These are phyloP conservation scores for Homarus gammarus DNA, from an alignment of 2,888 invertebrate species.

Conservation along the genomic window DNA sequence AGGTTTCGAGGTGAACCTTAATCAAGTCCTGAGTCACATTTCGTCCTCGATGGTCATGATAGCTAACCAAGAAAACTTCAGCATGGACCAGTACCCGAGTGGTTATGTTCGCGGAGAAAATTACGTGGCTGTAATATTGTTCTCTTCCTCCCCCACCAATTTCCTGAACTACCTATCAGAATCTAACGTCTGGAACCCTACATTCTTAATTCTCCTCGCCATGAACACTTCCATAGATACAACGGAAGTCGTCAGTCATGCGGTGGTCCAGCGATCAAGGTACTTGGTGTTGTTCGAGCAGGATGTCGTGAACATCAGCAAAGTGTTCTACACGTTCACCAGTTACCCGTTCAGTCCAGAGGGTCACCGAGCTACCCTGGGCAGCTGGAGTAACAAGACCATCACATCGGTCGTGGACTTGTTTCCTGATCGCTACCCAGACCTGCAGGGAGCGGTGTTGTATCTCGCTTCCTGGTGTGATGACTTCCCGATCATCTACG, in stretches of 20 bases:
- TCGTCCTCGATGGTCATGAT: neutral
- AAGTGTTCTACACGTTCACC: conserved; percentile 7
- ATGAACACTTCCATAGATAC: neutral
- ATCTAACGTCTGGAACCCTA: conserved; percentile 32
- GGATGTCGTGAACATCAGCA: neutral
- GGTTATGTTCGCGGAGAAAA: conserved; percentile 9
- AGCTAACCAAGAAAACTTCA: neutral
- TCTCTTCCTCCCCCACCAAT: neutral
- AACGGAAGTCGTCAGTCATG: neutral
- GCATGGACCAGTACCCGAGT: conserved; percentile 9
- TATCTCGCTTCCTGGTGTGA: conserved; percentile 60
- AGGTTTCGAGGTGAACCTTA: neutral
- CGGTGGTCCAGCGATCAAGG: conserved; percentile 28
- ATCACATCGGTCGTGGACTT: conserved; percentile 9
- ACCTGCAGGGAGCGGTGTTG: conserved; percentile 47
- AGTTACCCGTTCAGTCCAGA: conserved; percentile 41
- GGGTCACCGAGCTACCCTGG: neutral
- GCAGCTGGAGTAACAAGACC: conserved; percentile 21
- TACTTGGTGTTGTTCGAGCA: conserved; percentile 17
- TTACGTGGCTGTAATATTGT: conserved; percentile 27
- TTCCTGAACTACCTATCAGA: conserved; percentile 9
- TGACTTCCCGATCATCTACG: conserved; percentile 64
- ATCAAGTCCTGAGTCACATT: neutral
- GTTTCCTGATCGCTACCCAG: conserved; percentile 47
- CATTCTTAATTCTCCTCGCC: conserved; percentile 40